Evolutionary conservation across 2,797 vertebrate species (phyloP), one percentile per base, ranked within the genome.

Genomic region (Typhlichthys subterraneus): DNA sequence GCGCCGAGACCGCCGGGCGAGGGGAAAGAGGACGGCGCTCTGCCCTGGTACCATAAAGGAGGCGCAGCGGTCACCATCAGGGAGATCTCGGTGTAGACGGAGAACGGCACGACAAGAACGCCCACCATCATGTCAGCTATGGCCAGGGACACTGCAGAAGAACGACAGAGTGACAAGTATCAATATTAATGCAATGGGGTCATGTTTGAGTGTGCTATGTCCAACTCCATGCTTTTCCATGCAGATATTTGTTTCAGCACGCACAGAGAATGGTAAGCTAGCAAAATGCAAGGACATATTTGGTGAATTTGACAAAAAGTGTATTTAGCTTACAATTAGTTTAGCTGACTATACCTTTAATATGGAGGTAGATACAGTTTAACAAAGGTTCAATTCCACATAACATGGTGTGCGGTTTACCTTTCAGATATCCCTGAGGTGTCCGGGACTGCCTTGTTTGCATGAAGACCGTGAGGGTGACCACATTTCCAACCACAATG

Each of bases 71-170:
- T 91, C 59, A 91, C 79, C 92, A 94, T 92, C 60, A 94, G 81
- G 12, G 87, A 91, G 59, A 92, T 80, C 81, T 95, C 94, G 1
- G 90, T 93, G 88, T 94, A 95, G 78, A 94, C 81, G 0, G 94
- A 95, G 82, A 95, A 95, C 29, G 94, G 94, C 53, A 94, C 93
- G 5, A 94, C 92, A 0, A 94, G 75, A 23, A 94, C 70, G 3
- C 94, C 94, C 11, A 95, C 93, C 58, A 92, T 91, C 91, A 95
- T 88, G 79, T 95, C 94, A 2, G 93, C 94, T 60, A 94, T 76
- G 53, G 94, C 93, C 76, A 95, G 77, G 61, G 94, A 95, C 53
- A 93, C 93, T 93, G 84, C 57, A n/a, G 72, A 72, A 57, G 33
- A 8, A 58, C 58, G 59, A 9, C 4, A 13, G 13, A 3, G 57